These are phyloP conservation scores for Actenoides lindsayi DNA, from an alignment of 2,113 vertebrate genomes.

Conservation along the genomic window DNA sequence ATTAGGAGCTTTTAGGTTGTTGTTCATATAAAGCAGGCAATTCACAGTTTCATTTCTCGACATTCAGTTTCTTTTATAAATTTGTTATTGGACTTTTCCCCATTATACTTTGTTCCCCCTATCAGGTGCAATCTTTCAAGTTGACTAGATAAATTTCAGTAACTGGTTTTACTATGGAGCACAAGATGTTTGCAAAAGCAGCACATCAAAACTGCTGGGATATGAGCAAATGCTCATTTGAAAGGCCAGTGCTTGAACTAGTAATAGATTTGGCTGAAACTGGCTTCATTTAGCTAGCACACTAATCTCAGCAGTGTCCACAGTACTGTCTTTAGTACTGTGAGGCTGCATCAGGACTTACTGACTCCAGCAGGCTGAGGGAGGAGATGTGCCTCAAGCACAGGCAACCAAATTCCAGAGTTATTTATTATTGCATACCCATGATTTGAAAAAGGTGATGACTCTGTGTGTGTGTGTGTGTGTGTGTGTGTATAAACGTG, in stretches of 20 bases:
- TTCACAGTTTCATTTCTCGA: not conserved
- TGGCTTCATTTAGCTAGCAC: not conserved
- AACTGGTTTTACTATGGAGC: not conserved
- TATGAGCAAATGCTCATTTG: not conserved
- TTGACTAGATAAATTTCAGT: not conserved
- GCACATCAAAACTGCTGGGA: not conserved
- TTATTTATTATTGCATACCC: fast-evolving
- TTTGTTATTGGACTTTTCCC: not conserved
- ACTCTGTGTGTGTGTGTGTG: not conserved
- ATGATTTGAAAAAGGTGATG: not conserved
- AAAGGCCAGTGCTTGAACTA: not conserved
- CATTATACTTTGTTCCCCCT: not conserved
- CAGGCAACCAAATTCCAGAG: not conserved
- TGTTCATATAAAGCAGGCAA: not conserved
- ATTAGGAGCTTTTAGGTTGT: not conserved
- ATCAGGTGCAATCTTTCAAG: not conserved
- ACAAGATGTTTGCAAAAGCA: not conserved
- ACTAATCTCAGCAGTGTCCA: not conserved
- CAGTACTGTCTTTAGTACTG: not conserved
- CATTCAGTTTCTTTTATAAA: not conserved
- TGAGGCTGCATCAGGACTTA: not conserved
- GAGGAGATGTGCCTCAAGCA: not conserved
- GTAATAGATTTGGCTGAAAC: not conserved
- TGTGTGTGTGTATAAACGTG: fast-evolving
- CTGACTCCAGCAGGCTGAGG: not conserved